A percentile compares a stretch with the other conserved stretches of the same genome.
phyloP scores from a whole-genome alignment of 2,113 vertebrate species.

The Eurypyga helias region DNA sequence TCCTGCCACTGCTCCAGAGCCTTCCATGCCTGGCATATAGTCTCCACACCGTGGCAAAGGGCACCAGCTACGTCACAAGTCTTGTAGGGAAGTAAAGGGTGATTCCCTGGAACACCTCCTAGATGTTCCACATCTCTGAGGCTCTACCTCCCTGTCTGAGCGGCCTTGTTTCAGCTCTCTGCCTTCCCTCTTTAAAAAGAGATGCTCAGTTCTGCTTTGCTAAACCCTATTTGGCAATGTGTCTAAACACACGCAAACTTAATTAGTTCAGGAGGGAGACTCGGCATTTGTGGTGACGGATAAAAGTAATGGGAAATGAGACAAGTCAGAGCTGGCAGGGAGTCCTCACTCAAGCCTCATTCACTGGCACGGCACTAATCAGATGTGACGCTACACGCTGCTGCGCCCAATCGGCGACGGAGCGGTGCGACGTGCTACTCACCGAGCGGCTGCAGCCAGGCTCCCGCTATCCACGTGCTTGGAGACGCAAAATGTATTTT shows the following conservation, averaged over 20 bases:
- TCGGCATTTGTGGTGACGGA: slow-evolving; percentile 77
- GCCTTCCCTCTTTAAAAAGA: slow-evolving; percentile 75
- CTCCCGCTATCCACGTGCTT: background rate
- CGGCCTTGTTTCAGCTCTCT: slow-evolving; percentile 18
- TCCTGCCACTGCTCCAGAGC: background rate
- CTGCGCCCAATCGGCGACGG: slow-evolving; percentile 6
- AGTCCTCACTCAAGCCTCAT: slow-evolving; percentile 72
- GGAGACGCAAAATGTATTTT: slow-evolving; percentile 15
- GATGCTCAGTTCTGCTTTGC: slow-evolving; percentile 84
- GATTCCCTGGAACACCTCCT: background rate
- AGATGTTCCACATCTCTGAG: background rate
- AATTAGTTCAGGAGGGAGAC: slow-evolving; percentile 81
- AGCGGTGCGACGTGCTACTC: slow-evolving; percentile 24
- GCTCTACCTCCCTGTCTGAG: background rate
- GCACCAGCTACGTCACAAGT: background rate
- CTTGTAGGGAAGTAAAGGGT: background rate
- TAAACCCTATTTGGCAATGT: slow-evolving; percentile 85
- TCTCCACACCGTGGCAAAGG: background rate
- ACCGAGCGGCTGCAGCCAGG: background rate
- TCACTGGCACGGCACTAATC: slow-evolving; percentile 71
- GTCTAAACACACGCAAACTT: slow-evolving; percentile 84
- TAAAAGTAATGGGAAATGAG: slow-evolving; percentile 82
- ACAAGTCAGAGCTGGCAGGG: slow-evolving; percentile 79
- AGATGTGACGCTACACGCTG: slow-evolving; percentile 62
- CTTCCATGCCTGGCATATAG: background rate